These are phyloP conservation scores for Atta texana DNA, from an alignment of 1,140 invertebrate genomes.

Conservation along the genomic window DNA sequence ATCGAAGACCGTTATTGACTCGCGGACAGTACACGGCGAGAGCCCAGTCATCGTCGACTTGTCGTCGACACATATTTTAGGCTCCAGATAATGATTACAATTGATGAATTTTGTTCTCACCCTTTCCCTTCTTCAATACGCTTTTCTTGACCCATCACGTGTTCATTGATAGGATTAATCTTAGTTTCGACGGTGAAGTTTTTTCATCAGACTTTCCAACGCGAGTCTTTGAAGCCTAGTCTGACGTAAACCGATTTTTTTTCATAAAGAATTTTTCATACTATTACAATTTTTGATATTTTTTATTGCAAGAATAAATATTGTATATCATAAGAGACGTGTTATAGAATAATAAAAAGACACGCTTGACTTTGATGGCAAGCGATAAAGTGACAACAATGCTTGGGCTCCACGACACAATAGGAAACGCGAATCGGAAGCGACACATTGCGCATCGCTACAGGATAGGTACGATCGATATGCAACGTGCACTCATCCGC, in stretches of 20 bases:
- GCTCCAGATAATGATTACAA: conserved; percentile 9
- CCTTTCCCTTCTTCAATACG: conserved; percentile 10
- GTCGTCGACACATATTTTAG: conserved; percentile 37
- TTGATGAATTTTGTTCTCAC: conserved; percentile 24
- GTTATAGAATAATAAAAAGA: not conserved
- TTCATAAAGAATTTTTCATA: not conserved
- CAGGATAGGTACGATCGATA: conserved; percentile 69
- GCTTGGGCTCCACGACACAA: not conserved
- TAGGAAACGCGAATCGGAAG: conserved; percentile 54
- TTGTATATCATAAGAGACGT: too few species aligned
- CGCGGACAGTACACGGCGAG: conserved; percentile 7
- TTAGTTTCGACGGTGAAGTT: not conserved
- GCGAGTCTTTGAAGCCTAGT: not conserved
- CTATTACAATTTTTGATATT: not conserved
- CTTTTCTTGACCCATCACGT: not conserved
- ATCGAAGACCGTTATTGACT: conserved; percentile 74
- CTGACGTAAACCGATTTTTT: not conserved
- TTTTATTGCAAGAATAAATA: not conserved
- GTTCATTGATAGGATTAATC: not conserved
- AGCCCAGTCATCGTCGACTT: conserved; percentile 25
- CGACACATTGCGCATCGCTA: conserved; percentile 51
- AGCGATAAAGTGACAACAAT: conserved; percentile 63
- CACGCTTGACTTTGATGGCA: not conserved
- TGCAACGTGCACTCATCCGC: conserved; percentile 75
- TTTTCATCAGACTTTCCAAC: not conserved